Conservation (phyloP, 2,888 invertebrate genomes). For the Lasioglossum marginatum region DNA sequence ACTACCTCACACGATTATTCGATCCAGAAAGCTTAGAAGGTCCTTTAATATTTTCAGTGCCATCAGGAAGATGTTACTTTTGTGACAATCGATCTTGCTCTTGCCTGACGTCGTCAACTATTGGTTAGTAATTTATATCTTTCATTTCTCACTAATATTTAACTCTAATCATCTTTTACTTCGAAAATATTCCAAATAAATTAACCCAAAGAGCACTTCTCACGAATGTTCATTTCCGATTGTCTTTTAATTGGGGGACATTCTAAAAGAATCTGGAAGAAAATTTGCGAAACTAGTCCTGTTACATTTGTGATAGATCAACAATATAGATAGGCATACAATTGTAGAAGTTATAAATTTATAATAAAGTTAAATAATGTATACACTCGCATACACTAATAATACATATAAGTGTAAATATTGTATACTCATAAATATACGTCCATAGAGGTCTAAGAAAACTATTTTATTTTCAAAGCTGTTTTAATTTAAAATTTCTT, state of each 20-base stretch:
- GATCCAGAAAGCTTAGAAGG: slow-evolving; percentile 22
- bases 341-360: not conserved
- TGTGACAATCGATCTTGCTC: slow-evolving; percentile 60
- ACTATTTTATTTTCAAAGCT: not conserved
- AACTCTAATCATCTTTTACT: not conserved
- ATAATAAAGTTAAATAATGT: not conserved
- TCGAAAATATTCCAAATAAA: not conserved
- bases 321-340: too few relatives aligned
- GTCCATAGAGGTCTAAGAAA: not conserved
- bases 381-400: too few relatives aligned
- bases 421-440: too few relatives aligned
- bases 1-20: slow-evolving; percentile 59
- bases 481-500: not conserved
- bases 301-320: too few relatives aligned
- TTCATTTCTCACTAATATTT: not conserved
- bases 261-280: too few relatives aligned
- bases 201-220: not conserved
- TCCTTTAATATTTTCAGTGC: not conserved
- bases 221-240: not conserved
- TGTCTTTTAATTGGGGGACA: not conserved
- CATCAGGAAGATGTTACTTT: slow-evolving; percentile 57
- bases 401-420: too few relatives aligned
- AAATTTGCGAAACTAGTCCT: too few relatives aligned
- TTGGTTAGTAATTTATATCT: slow-evolving; percentile 18
- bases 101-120: slow-evolving; percentile 47